Percentiles rank a stretch among this genome's conserved stretches.
phyloP scores from a whole-genome alignment of 2,797 vertebrate species.

The Hyperoplus lanceolatus region DNA sequence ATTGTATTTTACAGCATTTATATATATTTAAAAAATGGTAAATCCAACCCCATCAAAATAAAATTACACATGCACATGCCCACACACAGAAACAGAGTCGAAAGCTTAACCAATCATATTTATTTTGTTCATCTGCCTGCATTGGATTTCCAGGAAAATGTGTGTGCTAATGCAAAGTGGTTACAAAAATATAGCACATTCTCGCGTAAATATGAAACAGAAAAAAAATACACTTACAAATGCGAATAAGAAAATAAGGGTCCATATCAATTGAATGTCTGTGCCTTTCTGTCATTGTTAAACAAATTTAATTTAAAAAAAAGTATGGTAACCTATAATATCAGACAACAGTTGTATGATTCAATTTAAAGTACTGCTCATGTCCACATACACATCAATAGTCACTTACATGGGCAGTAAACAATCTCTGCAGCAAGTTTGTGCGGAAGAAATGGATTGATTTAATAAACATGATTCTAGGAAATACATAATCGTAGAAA shows the following conservation, averaged over 20 bases:
- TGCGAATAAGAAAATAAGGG: conserved; percentile 73
- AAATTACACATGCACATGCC: too few relatives aligned
- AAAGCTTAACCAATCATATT: conserved; percentile 71
- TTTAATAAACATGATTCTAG: conserved; percentile 43
- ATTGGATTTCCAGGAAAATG: conserved; percentile 67
- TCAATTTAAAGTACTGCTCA: conserved; percentile 55
- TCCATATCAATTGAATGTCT: conserved; percentile 47
- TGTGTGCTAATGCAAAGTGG: conserved; percentile 75
- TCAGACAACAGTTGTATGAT: conserved; percentile 37
- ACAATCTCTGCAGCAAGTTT: conserved; percentile 51
- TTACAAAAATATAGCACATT: conserved; percentile 86
- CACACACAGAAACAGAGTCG: conserved; percentile 9
- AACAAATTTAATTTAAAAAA: conserved; percentile 53
- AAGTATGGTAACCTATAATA: conserved; percentile 27
- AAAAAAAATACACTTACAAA: conserved; percentile 69
- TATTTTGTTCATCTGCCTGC: conserved; percentile 76
- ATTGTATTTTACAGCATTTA: too few relatives aligned
- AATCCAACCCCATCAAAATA: neutral
- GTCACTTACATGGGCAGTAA: conserved; percentile 49
- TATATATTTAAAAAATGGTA: too few relatives aligned
- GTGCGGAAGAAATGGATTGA: conserved; percentile 28
- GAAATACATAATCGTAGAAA: conserved; percentile 57
- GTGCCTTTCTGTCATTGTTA: conserved; percentile 39
- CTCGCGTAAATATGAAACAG: conserved; percentile 73
- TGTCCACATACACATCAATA: conserved; percentile 35